Percentiles rank a stretch among this genome's conserved stretches.
Evolutionary conservation across 2,888 invertebrate genomes (phyloP).

Genomic region (Microctonus aethiopoides): DNA sequence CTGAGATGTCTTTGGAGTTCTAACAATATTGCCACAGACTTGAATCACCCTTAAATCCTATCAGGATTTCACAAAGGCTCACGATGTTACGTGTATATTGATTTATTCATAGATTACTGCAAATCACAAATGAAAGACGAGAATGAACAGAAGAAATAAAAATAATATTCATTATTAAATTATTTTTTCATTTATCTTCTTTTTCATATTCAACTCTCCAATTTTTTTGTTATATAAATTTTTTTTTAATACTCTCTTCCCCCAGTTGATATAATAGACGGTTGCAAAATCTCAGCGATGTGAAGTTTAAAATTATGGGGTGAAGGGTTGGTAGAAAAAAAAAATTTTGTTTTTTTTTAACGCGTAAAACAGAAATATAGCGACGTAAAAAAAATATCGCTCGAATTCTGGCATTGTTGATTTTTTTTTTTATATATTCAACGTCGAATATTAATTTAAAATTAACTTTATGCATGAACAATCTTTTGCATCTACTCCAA

Average conservation of each 20-base stretch:
- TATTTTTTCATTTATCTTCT: neutral
- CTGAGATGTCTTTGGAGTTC: conserved; percentile 15
- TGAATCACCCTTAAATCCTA: conserved; percentile 15
- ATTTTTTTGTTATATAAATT: neutral
- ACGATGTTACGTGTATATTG: neutral
- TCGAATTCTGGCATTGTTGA: conserved; percentile 32
- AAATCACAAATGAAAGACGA: neutral
- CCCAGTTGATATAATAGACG: conserved; percentile 18
- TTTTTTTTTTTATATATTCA: conserved; percentile 54
- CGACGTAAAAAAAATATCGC: conserved; percentile 35
- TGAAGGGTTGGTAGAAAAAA: conserved; percentile 13
- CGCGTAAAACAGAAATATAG: conserved; percentile 21
- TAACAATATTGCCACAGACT: conserved; percentile 45
- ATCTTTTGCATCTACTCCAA: conserved; percentile 29
- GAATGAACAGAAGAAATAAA: neutral
- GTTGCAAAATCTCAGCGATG: conserved; percentile 10
- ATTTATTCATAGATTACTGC: conserved; percentile 10
- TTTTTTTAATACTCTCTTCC: conserved; percentile 1
- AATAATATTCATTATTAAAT: neutral
- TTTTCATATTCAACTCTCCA: neutral
- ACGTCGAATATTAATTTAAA: conserved; percentile 62
- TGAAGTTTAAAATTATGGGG: conserved; percentile 23
- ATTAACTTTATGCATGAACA: conserved; percentile 42
- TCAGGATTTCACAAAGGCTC: conserved; percentile 11
- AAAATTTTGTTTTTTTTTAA: conserved; percentile 10